A percentile compares a stretch with the other conserved stretches of the same genome.
Conservation (phyloP, 2,113 vertebrate genomes). For the Pseudopodoces humilis region DNA sequence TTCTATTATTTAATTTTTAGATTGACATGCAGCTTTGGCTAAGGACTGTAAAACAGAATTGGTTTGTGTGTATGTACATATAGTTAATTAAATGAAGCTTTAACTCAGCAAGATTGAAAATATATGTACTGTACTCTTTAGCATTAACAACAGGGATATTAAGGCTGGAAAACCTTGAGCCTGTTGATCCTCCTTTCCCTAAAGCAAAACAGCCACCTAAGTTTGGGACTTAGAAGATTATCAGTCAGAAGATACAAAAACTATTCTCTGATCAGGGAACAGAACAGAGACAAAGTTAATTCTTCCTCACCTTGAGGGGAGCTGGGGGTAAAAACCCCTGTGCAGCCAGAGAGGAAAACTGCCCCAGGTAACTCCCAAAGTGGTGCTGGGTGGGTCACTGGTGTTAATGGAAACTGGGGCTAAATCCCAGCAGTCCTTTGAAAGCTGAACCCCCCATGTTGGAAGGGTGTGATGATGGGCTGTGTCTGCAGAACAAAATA, state of each 20-base stretch:
- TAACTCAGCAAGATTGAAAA: not conserved
- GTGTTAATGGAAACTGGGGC: not conserved
- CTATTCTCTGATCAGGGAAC: constrained; percentile 35
- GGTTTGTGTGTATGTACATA: not conserved
- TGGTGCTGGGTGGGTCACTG: constrained; percentile 15
- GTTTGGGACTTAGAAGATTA: constrained; percentile 47
- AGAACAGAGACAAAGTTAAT: constrained; percentile 41
- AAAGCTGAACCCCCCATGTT: not conserved
- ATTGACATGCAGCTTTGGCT: constrained; percentile 45
- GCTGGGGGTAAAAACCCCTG: not conserved
- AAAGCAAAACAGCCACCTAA: constrained; percentile 63
- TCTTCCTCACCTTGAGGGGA: not conserved
- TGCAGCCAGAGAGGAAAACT: not conserved
- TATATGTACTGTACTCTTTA: not conserved
- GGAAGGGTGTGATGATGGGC: not conserved
- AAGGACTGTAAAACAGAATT: not conserved
- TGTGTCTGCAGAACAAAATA: not conserved
- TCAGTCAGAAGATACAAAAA: constrained; percentile 32
- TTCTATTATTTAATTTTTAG: constrained; percentile 61
- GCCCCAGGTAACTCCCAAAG: constrained; percentile 23
- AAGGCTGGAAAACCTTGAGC: constrained; percentile 45
- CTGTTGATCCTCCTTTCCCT: constrained; percentile 68
- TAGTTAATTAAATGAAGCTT: constrained; percentile 28
- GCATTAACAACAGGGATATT: constrained; percentile 18
- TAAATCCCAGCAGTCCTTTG: not conserved